Evolutionary conservation across 2,797 vertebrate genomes (phyloP).

Genomic region (Muraenolepis orangiensis): DNA sequence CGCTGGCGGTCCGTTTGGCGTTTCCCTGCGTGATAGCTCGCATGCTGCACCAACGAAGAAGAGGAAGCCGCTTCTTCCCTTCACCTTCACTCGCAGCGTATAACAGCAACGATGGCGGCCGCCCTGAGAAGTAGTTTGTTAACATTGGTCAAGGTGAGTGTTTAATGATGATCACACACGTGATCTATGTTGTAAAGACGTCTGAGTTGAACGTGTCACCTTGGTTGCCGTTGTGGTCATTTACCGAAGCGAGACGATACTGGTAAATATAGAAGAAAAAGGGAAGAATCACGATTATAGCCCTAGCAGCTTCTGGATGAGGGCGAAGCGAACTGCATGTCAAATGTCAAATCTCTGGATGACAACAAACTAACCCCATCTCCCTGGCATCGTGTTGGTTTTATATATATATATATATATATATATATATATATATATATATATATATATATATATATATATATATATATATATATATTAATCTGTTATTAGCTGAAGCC

Average conservation of each 20-base stretch:
- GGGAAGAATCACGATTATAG: background rate
- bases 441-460: too few relatives aligned
- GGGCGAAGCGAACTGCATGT: background rate
- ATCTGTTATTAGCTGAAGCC: too few relatives aligned
- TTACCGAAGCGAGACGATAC: background rate
- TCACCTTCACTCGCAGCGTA: background rate
- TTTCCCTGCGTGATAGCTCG: background rate
- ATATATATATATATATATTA: too few relatives aligned
- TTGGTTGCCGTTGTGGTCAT: background rate
- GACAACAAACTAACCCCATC: background rate
- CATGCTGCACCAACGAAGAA: background rate
- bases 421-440: too few relatives aligned
- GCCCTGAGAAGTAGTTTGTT: constrained; percentile 62
- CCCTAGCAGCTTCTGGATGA: background rate
- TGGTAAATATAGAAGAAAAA: background rate
- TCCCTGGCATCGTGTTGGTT: background rate
- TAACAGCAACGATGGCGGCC: constrained; percentile 65
- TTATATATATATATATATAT: background rate
- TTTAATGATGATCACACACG: background rate
- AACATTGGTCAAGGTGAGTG: constrained; percentile 77
- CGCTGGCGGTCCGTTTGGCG: background rate
- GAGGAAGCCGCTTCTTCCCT: background rate
- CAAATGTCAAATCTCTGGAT: background rate
- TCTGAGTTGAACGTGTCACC: rapidly evolving
- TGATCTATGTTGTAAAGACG: background rate